Percentiles rank a stretch among this genome's conserved stretches.
phyloP scores from a whole-genome alignment of 1,140 invertebrate genomes.

The Rhyzopertha dominica region DNA sequence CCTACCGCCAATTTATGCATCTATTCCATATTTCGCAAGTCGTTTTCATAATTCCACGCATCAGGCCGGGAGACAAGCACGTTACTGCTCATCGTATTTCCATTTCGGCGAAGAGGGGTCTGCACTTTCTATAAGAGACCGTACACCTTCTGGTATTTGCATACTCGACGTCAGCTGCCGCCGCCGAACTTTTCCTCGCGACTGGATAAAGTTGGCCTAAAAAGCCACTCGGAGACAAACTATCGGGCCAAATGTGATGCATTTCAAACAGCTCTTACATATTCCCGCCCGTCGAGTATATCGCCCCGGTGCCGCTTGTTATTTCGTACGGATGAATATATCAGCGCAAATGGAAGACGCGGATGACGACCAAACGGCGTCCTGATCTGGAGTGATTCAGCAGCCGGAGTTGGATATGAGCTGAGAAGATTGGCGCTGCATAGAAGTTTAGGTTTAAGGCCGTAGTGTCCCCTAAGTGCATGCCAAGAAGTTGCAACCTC shows the following conservation, averaged over 20 bases:
- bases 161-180: constrained; percentile 44
- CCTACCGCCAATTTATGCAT: constrained; percentile 41
- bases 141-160: constrained; percentile 37
- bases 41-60: constrained; percentile 47
- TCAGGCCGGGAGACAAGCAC: constrained; percentile 39
- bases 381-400: too few species aligned
- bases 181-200: constrained; percentile 42
- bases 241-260: constrained; percentile 41
- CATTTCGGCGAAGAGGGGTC: constrained; percentile 33
- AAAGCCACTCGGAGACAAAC: constrained; percentile 39
- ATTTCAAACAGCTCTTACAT: constrained; percentile 40
- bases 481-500: too few species aligned
- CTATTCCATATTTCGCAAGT: constrained; percentile 47
- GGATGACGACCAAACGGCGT: too few species aligned
- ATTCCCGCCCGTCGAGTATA: too few species aligned
- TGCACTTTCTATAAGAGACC: constrained; percentile 18
- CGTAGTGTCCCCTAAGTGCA: too few species aligned
- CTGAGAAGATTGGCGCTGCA: too few species aligned
- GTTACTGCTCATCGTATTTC: constrained; percentile 41
- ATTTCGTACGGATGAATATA: constrained; percentile 24
- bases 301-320: constrained; percentile 16
- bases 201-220: constrained; percentile 35
- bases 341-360: constrained; percentile 28
- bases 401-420: too few species aligned
- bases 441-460: too few species aligned